Evolutionary conservation across 2,113 vertebrate genomes (phyloP), one percentile per base, ranked within the genome.

Genomic region (Garra rufa): DNA sequence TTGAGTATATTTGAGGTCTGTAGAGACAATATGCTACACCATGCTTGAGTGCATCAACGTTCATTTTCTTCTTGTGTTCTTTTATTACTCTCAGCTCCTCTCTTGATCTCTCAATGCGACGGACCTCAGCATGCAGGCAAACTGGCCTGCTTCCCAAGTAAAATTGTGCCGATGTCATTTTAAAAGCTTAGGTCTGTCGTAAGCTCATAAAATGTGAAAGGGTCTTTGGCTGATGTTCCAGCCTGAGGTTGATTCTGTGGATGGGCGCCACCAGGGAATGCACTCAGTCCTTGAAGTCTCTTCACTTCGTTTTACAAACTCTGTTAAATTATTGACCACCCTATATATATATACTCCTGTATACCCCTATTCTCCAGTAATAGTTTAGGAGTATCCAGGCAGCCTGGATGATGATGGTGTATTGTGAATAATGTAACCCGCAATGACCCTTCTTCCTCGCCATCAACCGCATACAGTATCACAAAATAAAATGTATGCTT

Each of bases 141-240:
- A 73, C n/a, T 44, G n/a, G 41, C 6, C 30, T 70, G 6, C 8
- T 13, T 15, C 30, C 44, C 1, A 6, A 41, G 8, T 19, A 73
- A 57, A 71, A 71, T 24, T 13, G 1, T 52, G 67, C 48, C 6
- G n/a, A 48, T 82, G 89, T 81, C 88, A 83, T 59, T 88, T 85
- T 93, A 89, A 93, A 94, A 92, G 91, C 52, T 41, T 44, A 85
- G 87, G 91, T 90, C 90, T 92, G 91, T 90, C 63, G 86, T 92
- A 90, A 89, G 89, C 91, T 88, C 89, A 88, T 90, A 75, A 89
- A 86, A 88, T 90, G 91, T 92, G 82, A 86, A 85, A 90, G 87
- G 91, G 84, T 78, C 88, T 83, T 88, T 85, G 88, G 87, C 90
- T 91, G 91, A 92, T 92, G 91, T 90, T 92, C 77, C 83, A 81